These are phyloP conservation scores for Trisateles emortualis DNA, from an alignment of 2,888 invertebrate genomes.

Conservation along the genomic window DNA sequence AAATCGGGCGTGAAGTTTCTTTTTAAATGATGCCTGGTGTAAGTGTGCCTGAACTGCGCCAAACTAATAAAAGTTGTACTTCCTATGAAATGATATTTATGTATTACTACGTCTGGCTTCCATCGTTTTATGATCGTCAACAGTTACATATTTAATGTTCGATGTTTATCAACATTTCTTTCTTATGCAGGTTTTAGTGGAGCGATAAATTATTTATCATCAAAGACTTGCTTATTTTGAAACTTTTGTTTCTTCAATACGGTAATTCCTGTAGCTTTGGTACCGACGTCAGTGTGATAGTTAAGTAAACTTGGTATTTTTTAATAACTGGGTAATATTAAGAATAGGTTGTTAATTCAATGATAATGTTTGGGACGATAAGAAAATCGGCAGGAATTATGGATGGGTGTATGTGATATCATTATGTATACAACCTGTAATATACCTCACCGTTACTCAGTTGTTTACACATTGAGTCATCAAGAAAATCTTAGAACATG, in stretches of 20 bases:
- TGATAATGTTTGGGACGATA: slow-evolving; percentile 63
- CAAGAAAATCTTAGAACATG: slow-evolving; percentile 63
- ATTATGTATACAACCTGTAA: slow-evolving; percentile 55
- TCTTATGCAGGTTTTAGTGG: slow-evolving; percentile 86
- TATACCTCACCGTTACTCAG: slow-evolving; percentile 52
- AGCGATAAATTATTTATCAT: slow-evolving; percentile 85
- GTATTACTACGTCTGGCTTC: slow-evolving; percentile 79
- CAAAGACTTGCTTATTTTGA: slow-evolving; percentile 83
- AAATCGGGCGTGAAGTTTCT: slow-evolving; percentile 76
- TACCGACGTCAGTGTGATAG: slow-evolving; percentile 71
- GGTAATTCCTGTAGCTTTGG: slow-evolving; percentile 62
- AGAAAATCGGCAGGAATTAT: slow-evolving; percentile 66
- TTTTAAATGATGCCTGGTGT: slow-evolving; percentile 68
- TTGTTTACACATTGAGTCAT: slow-evolving; percentile 73
- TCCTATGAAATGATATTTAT: slow-evolving; percentile 82
- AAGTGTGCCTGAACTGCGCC: slow-evolving; percentile 68
- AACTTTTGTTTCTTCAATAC: slow-evolving; percentile 78
- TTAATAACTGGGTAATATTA: slow-evolving; percentile 61
- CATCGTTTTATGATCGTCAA: slow-evolving; percentile 83
- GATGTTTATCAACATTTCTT: slow-evolving; percentile 87
- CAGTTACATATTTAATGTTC: slow-evolving; percentile 87
- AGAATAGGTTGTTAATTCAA: slow-evolving; percentile 56
- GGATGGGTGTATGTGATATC: slow-evolving; percentile 72
- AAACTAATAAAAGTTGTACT: slow-evolving; percentile 76
- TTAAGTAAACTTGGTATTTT: slow-evolving; percentile 65